Base-by-base conservation (phyloP, 2,888 invertebrate species). In the Lordiphosa fenestrarum region DNA sequence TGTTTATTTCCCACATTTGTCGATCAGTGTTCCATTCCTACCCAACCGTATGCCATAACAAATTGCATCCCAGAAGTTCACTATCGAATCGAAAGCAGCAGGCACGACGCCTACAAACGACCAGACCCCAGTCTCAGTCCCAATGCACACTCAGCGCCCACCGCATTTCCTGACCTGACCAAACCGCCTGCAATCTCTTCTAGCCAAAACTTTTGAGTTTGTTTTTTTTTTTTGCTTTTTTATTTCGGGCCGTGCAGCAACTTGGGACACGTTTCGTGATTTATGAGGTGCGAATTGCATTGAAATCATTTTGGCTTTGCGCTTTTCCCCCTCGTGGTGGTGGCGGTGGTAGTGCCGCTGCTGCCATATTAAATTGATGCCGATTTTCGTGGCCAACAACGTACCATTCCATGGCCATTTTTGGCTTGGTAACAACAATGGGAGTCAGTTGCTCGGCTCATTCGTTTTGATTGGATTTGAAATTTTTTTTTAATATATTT, bases 281-380 rank as follows among this genome's bases (percentile, higher is more conserved):
- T 88, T 88, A 88, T 88, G 87, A 88, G 88, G 88, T 88, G 88
- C 84, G 86, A 88, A 88, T 88, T 88, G 87, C 84, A 86, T 83
- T 83, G 82, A 87, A 87, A 85, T 80, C 81, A 82, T 77, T 85
- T 81, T 60, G 58, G 67, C 47, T 47, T 66, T 52, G 44, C 30
- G 53, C 25, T 52, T 48, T 60, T 38, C 40, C 38, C 40, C 33
- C 46, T 25, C 42, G 39, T 38, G 38, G 39, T 13, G 39, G 40
- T 33, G 33, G 53, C 33, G 46, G 39, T 38, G 38, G 39, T 13
- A 42, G 40, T 33, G 33, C 55, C 33, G 38, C 19, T 19, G 37
- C 57, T 65, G 68, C 71, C 73, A 73, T 53, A 80, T 83, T 82
- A 81, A 82, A 81, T 81, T 84, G 81, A 82, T 78, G 76, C 66